A percentile compares a stretch with the other conserved stretches of the same genome.
These are phyloP conservation scores for Lepidonotus clava DNA, from an alignment of 2,888 invertebrate species.

Conservation along the genomic window DNA sequence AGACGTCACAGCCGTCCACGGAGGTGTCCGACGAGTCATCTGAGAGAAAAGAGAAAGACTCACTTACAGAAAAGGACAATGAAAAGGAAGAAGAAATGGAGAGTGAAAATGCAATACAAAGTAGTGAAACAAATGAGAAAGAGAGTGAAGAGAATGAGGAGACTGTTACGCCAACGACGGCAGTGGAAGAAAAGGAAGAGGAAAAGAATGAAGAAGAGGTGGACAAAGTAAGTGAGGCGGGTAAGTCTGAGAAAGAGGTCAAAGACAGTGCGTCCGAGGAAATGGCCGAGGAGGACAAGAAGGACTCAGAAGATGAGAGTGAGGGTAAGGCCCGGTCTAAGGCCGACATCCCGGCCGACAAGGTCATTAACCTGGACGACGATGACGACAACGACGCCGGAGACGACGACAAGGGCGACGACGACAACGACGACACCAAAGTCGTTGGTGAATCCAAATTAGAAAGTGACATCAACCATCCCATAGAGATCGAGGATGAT, in stretches of 20 bases:
- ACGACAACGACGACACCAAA: neutral
- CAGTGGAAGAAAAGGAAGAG: neutral
- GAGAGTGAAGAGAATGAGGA: neutral
- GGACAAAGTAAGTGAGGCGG: neutral
- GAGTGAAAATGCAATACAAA: no score
- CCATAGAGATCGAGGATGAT: slow-evolving; percentile 22
- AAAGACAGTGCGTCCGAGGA: neutral
- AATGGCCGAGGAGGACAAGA: neutral
- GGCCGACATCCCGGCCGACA: neutral
- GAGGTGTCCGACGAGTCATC: neutral
- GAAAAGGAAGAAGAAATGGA: neutral
- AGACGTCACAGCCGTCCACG: no score
- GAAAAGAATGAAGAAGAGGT: neutral
- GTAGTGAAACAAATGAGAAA: no score
- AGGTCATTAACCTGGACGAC: neutral
- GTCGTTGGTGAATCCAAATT: neutral
- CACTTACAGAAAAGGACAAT: neutral
- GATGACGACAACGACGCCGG: neutral
- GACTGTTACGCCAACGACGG: neutral
- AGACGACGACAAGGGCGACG: neutral
- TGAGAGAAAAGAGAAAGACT: neutral
- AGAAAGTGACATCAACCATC: neutral
- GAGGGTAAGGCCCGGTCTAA: neutral
- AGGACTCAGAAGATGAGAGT: neutral
- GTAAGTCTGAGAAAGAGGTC: neutral